These are phyloP conservation scores for Rhinoptilus africanus DNA, from an alignment of 2,113 vertebrate genomes.

Conservation along the genomic window DNA sequence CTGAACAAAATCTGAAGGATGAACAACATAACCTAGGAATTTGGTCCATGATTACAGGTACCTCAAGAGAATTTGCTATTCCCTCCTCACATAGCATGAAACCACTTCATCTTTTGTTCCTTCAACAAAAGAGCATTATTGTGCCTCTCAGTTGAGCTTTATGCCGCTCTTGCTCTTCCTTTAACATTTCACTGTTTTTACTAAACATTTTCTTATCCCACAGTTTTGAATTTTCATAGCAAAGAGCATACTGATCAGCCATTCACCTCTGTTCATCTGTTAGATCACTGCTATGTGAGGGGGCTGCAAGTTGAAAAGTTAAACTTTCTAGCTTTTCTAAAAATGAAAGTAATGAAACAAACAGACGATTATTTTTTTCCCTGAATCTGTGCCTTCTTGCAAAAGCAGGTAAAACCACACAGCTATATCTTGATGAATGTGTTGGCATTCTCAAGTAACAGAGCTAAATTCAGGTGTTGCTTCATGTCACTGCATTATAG, in stretches of 20 bases:
- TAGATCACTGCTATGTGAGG: not conserved
- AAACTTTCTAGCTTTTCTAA: slow-evolving; percentile 2
- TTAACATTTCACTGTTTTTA: not conserved
- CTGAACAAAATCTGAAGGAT: not conserved
- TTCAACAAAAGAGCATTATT: not conserved
- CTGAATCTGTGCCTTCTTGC: not conserved
- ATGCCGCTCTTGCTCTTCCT: not conserved
- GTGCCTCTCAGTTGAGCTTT: not conserved
- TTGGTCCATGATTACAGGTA: not conserved
- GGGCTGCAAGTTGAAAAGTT: not conserved
- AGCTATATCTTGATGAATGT: not conserved
- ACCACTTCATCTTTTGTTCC: not conserved
- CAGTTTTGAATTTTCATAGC: not conserved
- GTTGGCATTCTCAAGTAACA: not conserved
- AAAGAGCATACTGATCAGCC: not conserved
- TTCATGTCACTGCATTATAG: not conserved
- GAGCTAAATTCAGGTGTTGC: not conserved
- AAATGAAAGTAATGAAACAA: not conserved
- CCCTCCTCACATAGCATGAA: not conserved
- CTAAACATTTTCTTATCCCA: not conserved
- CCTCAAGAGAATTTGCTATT: not conserved
- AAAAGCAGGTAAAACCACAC: not conserved
- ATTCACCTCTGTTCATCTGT: not conserved
- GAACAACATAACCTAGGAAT: not conserved
- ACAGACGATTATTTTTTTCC: not conserved